Evolutionary conservation across 2,888 invertebrate genomes (phyloP).

Genomic region (Cheilosia impressa): DNA sequence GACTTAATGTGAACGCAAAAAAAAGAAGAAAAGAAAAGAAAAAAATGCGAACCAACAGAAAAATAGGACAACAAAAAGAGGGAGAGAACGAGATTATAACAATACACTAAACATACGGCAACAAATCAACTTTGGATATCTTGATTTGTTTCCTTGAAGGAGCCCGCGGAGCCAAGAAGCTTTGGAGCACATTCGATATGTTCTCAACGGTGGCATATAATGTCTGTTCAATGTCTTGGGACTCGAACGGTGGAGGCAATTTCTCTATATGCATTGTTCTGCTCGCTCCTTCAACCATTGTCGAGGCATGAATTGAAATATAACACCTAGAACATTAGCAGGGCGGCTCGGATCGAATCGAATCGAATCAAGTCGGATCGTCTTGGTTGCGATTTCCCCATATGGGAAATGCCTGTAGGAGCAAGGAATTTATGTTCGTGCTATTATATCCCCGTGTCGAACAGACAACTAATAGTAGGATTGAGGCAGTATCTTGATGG

Average conservation of each 20-base stretch:
- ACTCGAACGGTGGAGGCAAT: constrained; percentile 8
- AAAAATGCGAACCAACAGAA: background rate
- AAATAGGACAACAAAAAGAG: constrained; percentile 44
- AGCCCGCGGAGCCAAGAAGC: constrained; percentile 8
- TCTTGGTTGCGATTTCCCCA: constrained; percentile 36
- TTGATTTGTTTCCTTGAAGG: constrained; percentile 44
- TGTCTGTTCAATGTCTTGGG: constrained; percentile 55
- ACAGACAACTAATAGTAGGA: constrained; percentile 11
- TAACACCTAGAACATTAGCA: constrained; percentile 47
- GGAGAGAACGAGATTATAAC: constrained; percentile 58
- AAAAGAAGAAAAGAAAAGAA: background rate
- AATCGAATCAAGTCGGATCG: background rate
- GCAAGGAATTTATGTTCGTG: constrained; percentile 52
- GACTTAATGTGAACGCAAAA: constrained; percentile 45
- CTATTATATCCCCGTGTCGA: constrained; percentile 29
- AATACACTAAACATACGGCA: constrained; percentile 50
- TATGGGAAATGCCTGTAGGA: constrained; percentile 56
- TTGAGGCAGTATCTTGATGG: constrained; percentile 24
- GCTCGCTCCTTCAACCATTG: constrained; percentile 23
- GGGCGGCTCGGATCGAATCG: constrained; percentile 5
- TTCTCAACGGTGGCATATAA: constrained; percentile 36
- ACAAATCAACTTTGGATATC: constrained; percentile 59
- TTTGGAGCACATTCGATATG: constrained; percentile 41
- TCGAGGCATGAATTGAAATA: constrained; percentile 60
- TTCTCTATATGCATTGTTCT: background rate